Evolutionary conservation across 2,113 vertebrate genomes (phyloP).

Genomic region (Colistium nudipinnis): DNA sequence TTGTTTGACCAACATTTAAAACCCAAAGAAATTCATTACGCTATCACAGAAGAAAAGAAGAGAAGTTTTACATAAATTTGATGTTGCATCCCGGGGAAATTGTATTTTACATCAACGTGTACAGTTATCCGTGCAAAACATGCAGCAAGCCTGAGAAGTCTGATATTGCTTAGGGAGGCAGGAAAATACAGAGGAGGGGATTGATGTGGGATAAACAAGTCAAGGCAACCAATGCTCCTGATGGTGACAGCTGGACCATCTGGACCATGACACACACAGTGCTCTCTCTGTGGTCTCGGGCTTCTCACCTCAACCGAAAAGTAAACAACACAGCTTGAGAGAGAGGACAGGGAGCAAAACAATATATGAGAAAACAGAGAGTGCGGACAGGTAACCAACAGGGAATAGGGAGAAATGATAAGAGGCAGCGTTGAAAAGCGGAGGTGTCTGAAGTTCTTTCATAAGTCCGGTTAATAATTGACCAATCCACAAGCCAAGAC

Average conservation of each 20-base stretch:
- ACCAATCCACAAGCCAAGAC: slow-evolving; percentile 2
- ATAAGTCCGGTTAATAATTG: not conserved
- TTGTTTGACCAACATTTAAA: no score
- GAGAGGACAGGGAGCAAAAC: slow-evolving; percentile 26
- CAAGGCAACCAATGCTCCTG: slow-evolving; percentile 37
- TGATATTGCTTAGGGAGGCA: no score
- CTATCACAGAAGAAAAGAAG: no score
- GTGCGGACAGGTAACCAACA: slow-evolving; percentile 5
- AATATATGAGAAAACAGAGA: slow-evolving; percentile 7
- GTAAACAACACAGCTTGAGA: slow-evolving; percentile 70
- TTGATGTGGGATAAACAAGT: no score
- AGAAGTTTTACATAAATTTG: no score
- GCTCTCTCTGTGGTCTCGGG: slow-evolving; percentile 48
- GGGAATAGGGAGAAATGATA: not conserved
- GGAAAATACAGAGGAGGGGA: no score
- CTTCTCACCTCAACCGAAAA: slow-evolving; percentile 67
- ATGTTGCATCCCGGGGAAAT: no score
- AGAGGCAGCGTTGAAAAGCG: not conserved
- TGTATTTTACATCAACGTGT: no score
- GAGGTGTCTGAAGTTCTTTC: not conserved
- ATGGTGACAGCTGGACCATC: slow-evolving; percentile 66
- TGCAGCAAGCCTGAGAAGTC: no score
- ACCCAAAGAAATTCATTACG: no score
- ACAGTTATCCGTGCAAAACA: no score
- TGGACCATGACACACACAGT: slow-evolving; percentile 57